phyloP scores from a whole-genome alignment of 2,797 vertebrate genomes.

The Sylvia borin region DNA sequence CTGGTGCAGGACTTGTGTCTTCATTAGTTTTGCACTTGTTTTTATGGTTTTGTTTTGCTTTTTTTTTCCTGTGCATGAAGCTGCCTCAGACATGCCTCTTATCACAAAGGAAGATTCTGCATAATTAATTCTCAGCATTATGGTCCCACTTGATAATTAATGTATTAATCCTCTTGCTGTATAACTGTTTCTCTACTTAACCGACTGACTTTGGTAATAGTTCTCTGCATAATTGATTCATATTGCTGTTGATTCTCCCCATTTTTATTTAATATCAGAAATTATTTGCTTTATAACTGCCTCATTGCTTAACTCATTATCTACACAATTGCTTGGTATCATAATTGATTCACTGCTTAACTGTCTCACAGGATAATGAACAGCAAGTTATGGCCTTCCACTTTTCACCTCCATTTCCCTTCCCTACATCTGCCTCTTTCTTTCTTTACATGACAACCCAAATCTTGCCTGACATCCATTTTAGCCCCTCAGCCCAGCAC shows the following conservation, averaged over 20 bases:
- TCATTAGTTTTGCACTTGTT: background rate
- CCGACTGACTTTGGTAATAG: conserved; percentile 29
- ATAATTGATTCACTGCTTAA: conserved; percentile 46
- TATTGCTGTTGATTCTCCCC: conserved; percentile 53
- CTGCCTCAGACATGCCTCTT: background rate
- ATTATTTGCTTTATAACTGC: conserved; percentile 24
- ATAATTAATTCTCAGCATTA: conserved; percentile 39
- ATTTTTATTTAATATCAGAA: conserved; percentile 63
- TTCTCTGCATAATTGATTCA: conserved; percentile 56
- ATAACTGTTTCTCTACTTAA: conserved; percentile 43
- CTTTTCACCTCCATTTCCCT: background rate
- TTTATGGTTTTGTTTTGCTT: background rate
- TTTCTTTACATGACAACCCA: background rate
- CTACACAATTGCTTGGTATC: conserved; percentile 29
- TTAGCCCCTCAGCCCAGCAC: background rate
- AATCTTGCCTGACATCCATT: background rate
- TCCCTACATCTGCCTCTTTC: background rate
- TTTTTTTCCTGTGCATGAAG: background rate
- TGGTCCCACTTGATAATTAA: conserved; percentile 30
- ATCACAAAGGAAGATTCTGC: background rate
- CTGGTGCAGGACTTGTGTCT: background rate
- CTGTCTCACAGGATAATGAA: conserved; percentile 13
- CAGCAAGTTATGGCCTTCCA: background rate
- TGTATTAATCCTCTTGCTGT: conserved; percentile 24
- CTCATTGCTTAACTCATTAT: conserved; percentile 62